These are phyloP conservation scores for Drosophila picticornis DNA, from an alignment of 2,888 invertebrate genomes.

Conservation along the genomic window DNA sequence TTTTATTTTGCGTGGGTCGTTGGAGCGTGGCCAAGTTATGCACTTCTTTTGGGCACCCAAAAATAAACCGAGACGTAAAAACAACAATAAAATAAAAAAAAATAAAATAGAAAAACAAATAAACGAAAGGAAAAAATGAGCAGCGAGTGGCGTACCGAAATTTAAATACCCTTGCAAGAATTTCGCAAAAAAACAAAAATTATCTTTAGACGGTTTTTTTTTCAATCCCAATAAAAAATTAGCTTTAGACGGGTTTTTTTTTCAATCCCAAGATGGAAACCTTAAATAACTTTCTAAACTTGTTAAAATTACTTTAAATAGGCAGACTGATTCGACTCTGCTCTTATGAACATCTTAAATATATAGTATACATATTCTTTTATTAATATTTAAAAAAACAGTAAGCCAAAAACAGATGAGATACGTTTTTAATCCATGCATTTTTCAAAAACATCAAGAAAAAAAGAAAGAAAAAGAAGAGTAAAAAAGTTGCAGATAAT, in stretches of 20 bases:
- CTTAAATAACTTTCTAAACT: not conserved
- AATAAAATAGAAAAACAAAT: constrained; percentile 19
- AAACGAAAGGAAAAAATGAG: constrained; percentile 8
- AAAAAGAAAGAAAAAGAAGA: not conserved
- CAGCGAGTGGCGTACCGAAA: not conserved
- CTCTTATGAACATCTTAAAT: not conserved
- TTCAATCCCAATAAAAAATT: too few relatives aligned
- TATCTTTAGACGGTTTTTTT: not conserved
- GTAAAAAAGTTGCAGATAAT: not conserved
- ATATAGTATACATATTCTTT: not conserved
- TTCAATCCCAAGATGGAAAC: not conserved
- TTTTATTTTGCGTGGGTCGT: constrained; percentile 65
- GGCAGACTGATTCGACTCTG: not conserved
- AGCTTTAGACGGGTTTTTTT: not conserved
- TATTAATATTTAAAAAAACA: not conserved
- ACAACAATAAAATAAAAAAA: constrained; percentile 29
- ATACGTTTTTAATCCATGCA: not conserved
- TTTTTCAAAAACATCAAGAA: not conserved
- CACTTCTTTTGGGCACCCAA: constrained; percentile 67
- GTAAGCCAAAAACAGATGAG: not conserved
- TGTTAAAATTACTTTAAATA: not conserved
- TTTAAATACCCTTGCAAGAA: constrained; percentile 17
- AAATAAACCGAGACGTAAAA: constrained; percentile 68
- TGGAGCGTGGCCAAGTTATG: constrained; percentile 78
- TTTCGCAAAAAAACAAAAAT: not conserved